A percentile compares a stretch with the other conserved stretches of the same genome.
Evolutionary conservation across 2,113 vertebrate species (phyloP).

Genomic region (Myotis lucifugus): DNA sequence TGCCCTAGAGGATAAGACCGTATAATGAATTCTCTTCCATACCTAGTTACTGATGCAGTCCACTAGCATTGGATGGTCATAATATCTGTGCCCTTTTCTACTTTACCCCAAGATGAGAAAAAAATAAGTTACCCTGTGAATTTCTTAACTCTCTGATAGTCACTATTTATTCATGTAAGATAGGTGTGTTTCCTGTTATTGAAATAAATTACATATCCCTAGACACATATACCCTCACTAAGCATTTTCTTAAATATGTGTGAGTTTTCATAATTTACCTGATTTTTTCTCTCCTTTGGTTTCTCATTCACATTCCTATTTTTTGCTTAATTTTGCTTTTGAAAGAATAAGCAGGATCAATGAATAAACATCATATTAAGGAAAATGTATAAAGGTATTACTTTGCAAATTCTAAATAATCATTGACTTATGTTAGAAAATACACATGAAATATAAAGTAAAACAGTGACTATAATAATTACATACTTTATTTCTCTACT

Average conservation of each 20-base stretch:
- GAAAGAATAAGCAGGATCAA: not conserved
- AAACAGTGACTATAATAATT: not conserved
- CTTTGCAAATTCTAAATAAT: not conserved
- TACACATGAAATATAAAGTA: not conserved
- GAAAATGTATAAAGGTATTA: not conserved
- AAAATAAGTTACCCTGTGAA: not conserved
- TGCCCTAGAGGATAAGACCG: not conserved
- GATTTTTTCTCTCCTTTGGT: not conserved
- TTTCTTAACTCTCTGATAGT: not conserved
- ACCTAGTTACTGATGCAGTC: not conserved
- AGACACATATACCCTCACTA: not conserved
- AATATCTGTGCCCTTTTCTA: not conserved
- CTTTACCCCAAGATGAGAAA: not conserved
- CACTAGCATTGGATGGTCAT: not conserved
- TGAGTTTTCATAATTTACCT: not conserved
- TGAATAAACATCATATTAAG: not conserved
- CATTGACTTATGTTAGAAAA: not conserved
- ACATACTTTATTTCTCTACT: not conserved
- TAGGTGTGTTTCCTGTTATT: not conserved
- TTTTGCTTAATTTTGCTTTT: not conserved
- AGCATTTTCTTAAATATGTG: not conserved
- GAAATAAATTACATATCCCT: not conserved
- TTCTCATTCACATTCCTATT: not conserved
- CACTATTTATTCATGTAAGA: not conserved
- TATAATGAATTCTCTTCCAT: not conserved